Percentiles rank a stretch among this genome's conserved stretches.
phyloP scores from a whole-genome alignment of 2,113 vertebrate species.

The Arothron firmamentum region DNA sequence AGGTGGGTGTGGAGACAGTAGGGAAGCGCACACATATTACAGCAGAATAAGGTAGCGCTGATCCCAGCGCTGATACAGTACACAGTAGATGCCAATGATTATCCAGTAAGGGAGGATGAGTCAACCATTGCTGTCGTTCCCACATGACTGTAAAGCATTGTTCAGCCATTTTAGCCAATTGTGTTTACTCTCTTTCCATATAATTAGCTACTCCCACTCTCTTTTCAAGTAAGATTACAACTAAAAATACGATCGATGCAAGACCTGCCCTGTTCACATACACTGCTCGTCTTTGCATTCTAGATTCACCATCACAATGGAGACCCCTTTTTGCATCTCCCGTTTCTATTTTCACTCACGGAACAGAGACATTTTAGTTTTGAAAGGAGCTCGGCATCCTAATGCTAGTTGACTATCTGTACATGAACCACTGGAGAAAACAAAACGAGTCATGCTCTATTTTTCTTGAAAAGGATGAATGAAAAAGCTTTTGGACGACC shows the following conservation, averaged over 20 bases:
- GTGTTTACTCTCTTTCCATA: conserved; percentile 49
- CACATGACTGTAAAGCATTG: conserved; percentile 49
- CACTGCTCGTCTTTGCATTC: conserved; percentile 37
- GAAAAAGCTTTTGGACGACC: conserved; percentile 27
- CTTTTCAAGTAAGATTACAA: conserved; percentile 68
- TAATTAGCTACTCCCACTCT: conserved; percentile 49
- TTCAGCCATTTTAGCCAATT: conserved; percentile 45
- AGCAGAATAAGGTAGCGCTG: conserved; percentile 58
- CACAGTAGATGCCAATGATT: conserved; percentile 57
- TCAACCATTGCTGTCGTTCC: conserved; percentile 65
- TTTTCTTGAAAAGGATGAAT: conserved; percentile 60
- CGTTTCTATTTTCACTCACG: conserved; percentile 33
- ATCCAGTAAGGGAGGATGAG: conserved; percentile 65
- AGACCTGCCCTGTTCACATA: conserved; percentile 53
- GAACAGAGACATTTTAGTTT: conserved; percentile 44
- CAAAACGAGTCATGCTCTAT: conserved; percentile 63
- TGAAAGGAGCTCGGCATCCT: conserved; percentile 51
- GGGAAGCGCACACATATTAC: conserved; percentile 58
- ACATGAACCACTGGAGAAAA: conserved; percentile 35
- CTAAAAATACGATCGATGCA: conserved; percentile 66
- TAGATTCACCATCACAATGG: conserved; percentile 52
- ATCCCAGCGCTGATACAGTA: conserved; percentile 65
- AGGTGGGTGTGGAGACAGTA: conserved; percentile 70
- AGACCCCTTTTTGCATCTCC: conserved; percentile 32
- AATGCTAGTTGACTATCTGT: conserved; percentile 49